These are phyloP conservation scores for Gerris buenoi DNA, from an alignment of 1,140 invertebrate genomes.

Conservation along the genomic window DNA sequence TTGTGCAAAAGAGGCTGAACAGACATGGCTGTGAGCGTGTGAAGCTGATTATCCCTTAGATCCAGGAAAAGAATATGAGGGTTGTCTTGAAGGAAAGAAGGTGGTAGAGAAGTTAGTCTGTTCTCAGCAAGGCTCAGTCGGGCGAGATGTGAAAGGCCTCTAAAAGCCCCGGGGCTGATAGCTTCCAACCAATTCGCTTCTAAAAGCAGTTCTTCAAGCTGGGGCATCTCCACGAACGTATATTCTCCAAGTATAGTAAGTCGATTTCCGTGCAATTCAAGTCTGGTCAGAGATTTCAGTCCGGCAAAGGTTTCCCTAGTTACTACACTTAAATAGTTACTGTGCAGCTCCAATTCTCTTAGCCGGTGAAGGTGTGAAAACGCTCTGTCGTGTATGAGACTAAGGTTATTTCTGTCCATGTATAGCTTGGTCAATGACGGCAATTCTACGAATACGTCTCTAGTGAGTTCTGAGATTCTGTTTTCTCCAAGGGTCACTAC, in stretches of 20 bases:
- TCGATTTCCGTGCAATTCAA: slow-evolving; percentile 51
- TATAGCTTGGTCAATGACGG: slow-evolving; percentile 47
- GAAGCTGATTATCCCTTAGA: slow-evolving; percentile 50
- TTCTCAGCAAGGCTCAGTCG: slow-evolving; percentile 55
- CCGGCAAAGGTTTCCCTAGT: slow-evolving; percentile 53
- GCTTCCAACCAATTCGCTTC: slow-evolving; percentile 51
- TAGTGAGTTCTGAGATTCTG: slow-evolving; percentile 48
- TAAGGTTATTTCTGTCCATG: slow-evolving; percentile 54
- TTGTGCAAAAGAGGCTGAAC: slow-evolving; percentile 55
- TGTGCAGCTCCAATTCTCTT: slow-evolving; percentile 48
- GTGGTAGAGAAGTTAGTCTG: slow-evolving; percentile 44
- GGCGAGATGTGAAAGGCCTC: slow-evolving; percentile 47
- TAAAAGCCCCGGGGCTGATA: slow-evolving; percentile 52
- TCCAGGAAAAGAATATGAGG: slow-evolving; percentile 49
- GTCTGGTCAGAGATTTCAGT: slow-evolving; percentile 42
- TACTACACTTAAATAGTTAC: slow-evolving; percentile 50
- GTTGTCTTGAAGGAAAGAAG: slow-evolving; percentile 45
- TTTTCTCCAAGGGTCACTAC: slow-evolving; percentile 54
- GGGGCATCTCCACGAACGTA: slow-evolving; percentile 54
- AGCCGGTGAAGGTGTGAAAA: slow-evolving; percentile 47
- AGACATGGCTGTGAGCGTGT: slow-evolving; percentile 54
- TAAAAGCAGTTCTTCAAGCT: slow-evolving; percentile 50
- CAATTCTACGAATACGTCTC: slow-evolving; percentile 49
- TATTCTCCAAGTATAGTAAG: slow-evolving; percentile 54
- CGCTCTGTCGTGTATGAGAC: slow-evolving; percentile 49